Evolutionary conservation across 1,140 invertebrate species (phyloP).

Genomic region (Penaeus japonicus): DNA sequence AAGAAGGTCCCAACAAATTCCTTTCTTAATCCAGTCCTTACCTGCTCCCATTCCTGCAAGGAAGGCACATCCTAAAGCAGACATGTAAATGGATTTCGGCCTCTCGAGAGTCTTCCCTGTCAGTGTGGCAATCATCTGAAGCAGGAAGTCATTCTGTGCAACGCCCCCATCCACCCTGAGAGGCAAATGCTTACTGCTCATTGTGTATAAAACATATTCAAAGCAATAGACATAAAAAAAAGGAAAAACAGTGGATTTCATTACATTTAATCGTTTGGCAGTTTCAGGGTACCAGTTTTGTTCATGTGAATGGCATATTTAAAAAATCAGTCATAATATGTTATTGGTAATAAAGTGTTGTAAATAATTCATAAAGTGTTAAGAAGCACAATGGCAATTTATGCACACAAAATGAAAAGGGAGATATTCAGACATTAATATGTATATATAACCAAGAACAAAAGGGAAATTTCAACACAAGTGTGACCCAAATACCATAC

Average conservation of each 20-base stretch:
- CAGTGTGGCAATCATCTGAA: conserved; percentile 85
- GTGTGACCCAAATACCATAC: no score
- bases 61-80: conserved; percentile 80
- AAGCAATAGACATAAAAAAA: not conserved
- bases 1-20: no score
- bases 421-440: no score
- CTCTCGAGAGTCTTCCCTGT: conserved; percentile 78
- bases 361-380: not conserved
- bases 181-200: conserved; percentile 59
- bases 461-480: no score
- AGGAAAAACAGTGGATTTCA: not conserved
- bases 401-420: not conserved
- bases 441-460: no score
- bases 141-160: conserved; percentile 87
- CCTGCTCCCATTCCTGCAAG: conserved; percentile 81
- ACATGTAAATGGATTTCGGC: conserved; percentile 74
- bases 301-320: no score
- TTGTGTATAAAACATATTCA: conserved; percentile 18
- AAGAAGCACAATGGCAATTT: not conserved
- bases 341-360: not conserved
- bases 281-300: no score
- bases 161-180: conserved; percentile 91
- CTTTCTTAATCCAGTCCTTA: conserved; percentile 61
- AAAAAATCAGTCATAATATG: no score
- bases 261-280: no score